Base-by-base conservation (phyloP, 2,888 invertebrate species). In the Leptothorax acervorum region DNA sequence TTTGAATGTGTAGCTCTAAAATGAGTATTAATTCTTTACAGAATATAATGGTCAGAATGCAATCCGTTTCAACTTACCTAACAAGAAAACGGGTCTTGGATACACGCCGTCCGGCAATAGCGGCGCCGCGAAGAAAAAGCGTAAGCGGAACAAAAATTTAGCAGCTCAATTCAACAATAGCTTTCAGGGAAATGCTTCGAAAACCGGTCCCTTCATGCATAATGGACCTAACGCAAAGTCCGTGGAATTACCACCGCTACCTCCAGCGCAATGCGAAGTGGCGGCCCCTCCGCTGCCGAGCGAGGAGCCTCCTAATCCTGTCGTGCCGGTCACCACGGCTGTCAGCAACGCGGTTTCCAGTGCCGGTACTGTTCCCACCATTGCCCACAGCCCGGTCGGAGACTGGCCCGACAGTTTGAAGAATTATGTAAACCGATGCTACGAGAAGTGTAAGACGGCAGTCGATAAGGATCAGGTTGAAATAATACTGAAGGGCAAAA, bases 391-490 rank as follows among this genome's bases (percentile, higher is more conserved):
- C 91, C 96, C 97, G 5, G 96, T 96, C 15, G 97, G 97, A 89
- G 96, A 97, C 73, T 98, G 97, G 97, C 98, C 98, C 1, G 97
- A 97, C 87, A 97, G 97, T 89, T 95, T 98, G 68, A 97, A 97
- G 94, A 97, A 97, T 91, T 99, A 99, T 95, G 98, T 99, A 23
- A 97, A 98, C 93, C 97, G 98, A 88, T 99, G 99, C 93, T 99
- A 99, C 95, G 97, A 97, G 68, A 98, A 98, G 95, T 99, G 99
- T 93, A 97, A 97, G 92, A 97, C 98, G 18, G 96, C 97, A 85
- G 96, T 98, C 90, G 99, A 99, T 94, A 98, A 98, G 94, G 99
- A 99, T 95, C 97, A 98, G 95, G 98, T 99, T 85, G 98, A 99
- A 94, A 98, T 98, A 89, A 98, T 98, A 92, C 96, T 99, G 83